A percentile compares a stretch with the other conserved stretches of the same genome.
These are phyloP conservation scores for Pteropus alecto DNA, from an alignment of 2,113 vertebrate species.

Conservation along the genomic window DNA sequence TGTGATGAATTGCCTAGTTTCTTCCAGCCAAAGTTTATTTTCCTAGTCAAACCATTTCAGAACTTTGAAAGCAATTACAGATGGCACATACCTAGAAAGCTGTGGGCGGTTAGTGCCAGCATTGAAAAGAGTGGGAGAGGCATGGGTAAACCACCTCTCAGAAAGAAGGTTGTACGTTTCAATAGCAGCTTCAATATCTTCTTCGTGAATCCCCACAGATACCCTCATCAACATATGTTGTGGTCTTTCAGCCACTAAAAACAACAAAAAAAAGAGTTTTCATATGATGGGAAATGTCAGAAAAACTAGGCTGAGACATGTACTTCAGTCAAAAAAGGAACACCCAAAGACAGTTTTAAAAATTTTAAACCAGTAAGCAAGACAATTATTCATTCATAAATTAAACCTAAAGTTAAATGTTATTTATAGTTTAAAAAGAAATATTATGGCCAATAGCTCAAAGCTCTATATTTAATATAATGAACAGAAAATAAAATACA, in stretches of 20 bases:
- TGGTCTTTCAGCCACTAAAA: conserved; percentile 93
- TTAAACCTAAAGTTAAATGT: conserved; percentile 29
- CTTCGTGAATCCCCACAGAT: conserved; percentile 93
- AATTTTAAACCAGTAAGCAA: neutral
- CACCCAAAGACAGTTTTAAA: neutral
- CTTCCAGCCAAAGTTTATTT: neutral
- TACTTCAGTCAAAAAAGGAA: conserved; percentile 30
- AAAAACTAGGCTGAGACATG: conserved; percentile 15
- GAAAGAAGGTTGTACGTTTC: conserved; percentile 97
- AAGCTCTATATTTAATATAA: conserved; percentile 17
- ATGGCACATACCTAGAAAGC: conserved; percentile 90
- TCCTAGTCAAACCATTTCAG: neutral
- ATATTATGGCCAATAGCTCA: neutral
- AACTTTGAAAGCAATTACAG: neutral
- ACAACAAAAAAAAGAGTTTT: neutral
- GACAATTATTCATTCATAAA: conserved; percentile 22
- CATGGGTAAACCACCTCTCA: conserved; percentile 97
- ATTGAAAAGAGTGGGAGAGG: conserved; percentile 97
- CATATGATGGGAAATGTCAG: neutral
- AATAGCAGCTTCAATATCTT: conserved; percentile 92
- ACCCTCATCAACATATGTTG: conserved; percentile 99
- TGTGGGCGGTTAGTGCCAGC: conserved; percentile 96
- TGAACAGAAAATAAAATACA: conserved; percentile 18
- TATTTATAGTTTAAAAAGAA: conserved; percentile 54
- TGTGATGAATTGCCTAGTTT: conserved; percentile 1